phyloP scores from a whole-genome alignment of 2,888 invertebrate genomes.

The Cordylochernes scorpioides region DNA sequence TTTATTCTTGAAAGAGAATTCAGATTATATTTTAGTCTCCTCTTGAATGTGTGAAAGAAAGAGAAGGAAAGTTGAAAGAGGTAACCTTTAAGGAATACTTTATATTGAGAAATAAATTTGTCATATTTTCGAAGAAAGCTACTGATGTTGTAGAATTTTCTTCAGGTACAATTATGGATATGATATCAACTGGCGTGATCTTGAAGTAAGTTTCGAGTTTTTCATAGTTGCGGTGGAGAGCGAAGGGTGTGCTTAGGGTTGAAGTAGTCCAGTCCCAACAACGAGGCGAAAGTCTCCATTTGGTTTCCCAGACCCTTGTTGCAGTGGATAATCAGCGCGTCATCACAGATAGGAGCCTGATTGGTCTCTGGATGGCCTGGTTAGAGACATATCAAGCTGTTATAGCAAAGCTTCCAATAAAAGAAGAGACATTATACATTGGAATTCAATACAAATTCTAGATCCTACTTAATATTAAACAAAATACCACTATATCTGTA shows the following conservation, averaged over 20 bases:
- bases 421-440: too few relatives aligned
- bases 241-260: conserved; percentile 1
- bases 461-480: too few relatives aligned
- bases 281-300: conserved; percentile 6
- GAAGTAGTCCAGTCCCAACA: conserved; percentile 4
- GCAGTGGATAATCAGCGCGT: conserved; percentile 7
- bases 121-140: not conserved
- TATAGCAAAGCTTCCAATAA: too few relatives aligned
- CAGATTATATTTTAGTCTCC: not conserved
- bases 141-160: not conserved
- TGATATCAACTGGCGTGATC: not conserved
- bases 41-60: not conserved
- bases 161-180: not conserved
- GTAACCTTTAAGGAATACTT: not conserved
- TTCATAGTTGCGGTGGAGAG: conserved; percentile 2
- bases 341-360: too few relatives aligned
- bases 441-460: too few relatives aligned
- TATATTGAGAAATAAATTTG: not conserved
- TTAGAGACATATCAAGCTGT: too few relatives aligned
- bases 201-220: conserved; percentile 6
- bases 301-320: conserved; percentile 10
- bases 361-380: too few relatives aligned
- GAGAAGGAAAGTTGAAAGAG: not conserved
- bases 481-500: too few relatives aligned
- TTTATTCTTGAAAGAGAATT: not conserved